Evolutionary conservation across 1,140 invertebrate genomes (phyloP).

Genomic region (Paraescarpia echinospica): DNA sequence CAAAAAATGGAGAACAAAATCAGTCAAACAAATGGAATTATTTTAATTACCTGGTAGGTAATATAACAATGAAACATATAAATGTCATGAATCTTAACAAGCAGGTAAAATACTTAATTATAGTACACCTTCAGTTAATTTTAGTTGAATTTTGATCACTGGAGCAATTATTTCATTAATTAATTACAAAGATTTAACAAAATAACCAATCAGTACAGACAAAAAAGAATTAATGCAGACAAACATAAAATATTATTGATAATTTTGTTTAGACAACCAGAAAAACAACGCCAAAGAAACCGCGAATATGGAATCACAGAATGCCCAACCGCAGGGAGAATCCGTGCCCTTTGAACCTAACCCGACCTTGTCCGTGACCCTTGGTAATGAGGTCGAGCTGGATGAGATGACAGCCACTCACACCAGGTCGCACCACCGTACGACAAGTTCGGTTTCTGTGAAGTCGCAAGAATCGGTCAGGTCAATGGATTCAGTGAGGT

Average conservation of each 20-base stretch:
- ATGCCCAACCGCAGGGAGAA: neutral
- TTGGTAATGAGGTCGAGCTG: neutral
- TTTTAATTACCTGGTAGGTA: too few relatives aligned
- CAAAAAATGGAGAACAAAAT: too few relatives aligned
- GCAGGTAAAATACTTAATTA: too few relatives aligned
- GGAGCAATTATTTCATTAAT: neutral
- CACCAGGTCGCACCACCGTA: neutral
- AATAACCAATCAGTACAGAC: neutral
- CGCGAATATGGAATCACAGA: neutral
- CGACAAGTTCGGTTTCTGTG: neutral
- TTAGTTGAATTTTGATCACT: neutral
- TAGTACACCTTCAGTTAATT: too few relatives aligned
- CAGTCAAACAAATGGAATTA: too few relatives aligned
- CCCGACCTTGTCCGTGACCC: neutral
- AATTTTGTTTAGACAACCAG: constrained; percentile 8
- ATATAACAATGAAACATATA: too few relatives aligned
- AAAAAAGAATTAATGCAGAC: neutral
- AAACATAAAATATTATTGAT: neutral
- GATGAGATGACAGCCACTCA: constrained; percentile 5
- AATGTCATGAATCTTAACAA: too few relatives aligned
- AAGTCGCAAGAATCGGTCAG: neutral
- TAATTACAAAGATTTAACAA: neutral
- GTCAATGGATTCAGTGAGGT: neutral
- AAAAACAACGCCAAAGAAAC: constrained; percentile 14
- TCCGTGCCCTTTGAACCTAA: neutral